Percentiles rank a stretch among this genome's conserved stretches.
Conservation (phyloP, 2,888 invertebrate genomes). For the Bibio marci region DNA sequence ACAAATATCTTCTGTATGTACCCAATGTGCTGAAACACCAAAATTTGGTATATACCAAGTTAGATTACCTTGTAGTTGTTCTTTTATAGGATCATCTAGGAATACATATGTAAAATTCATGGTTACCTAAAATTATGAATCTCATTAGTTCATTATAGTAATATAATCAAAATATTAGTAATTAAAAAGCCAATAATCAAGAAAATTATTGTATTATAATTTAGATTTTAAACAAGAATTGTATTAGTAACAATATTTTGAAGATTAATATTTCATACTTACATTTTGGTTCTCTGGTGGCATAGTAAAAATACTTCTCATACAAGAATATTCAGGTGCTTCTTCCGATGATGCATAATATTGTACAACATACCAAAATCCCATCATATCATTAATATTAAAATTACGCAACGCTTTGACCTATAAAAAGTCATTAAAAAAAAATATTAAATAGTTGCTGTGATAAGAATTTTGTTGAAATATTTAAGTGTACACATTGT, state of each 20-base stretch:
- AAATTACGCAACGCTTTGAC: constrained; percentile 67
- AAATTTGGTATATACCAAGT: constrained; percentile 68
- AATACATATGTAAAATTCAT: constrained; percentile 84
- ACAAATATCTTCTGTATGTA: constrained; percentile 74
- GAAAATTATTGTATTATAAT: too few species aligned
- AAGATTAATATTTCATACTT: too few species aligned
- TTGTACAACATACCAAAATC: constrained; percentile 72
- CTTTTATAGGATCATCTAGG: constrained; percentile 66
- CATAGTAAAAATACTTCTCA: constrained; percentile 42
- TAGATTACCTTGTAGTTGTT: constrained; percentile 66
- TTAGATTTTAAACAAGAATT: too few species aligned
- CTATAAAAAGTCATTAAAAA: constrained; percentile 14
- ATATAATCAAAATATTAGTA: too few species aligned
- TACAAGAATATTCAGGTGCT: constrained; percentile 68
- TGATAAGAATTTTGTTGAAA: too few species aligned
- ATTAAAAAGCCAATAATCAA: too few species aligned
- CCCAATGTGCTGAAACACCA: constrained; percentile 65
- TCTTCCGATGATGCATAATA: constrained; percentile 83
- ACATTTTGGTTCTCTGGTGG: constrained; percentile 26
- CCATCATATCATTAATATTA: constrained; percentile 61
- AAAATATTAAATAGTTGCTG: not conserved
- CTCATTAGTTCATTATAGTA: too few species aligned
- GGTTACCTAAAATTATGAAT: constrained; percentile 48
- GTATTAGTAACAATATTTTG: too few species aligned
- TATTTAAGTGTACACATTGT: too few species aligned